These are phyloP conservation scores for Merops nubicus DNA, from an alignment of 2,113 vertebrate genomes.

Conservation along the genomic window DNA sequence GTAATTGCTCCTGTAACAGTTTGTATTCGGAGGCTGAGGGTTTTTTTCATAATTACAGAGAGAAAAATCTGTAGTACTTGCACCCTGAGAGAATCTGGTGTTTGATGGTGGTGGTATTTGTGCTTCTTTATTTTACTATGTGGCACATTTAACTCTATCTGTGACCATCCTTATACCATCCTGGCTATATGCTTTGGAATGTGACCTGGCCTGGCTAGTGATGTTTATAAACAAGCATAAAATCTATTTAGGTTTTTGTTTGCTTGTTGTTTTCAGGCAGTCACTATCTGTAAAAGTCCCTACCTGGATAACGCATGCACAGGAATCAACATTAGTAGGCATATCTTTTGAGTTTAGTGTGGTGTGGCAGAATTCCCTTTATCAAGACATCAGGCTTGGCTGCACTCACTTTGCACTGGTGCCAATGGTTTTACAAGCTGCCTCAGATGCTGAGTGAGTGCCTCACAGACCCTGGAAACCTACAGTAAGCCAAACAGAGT, in stretches of 20 bases:
- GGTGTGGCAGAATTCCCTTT: not conserved
- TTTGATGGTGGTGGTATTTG: not conserved
- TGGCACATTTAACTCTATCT: not conserved
- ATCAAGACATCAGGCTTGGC: not conserved
- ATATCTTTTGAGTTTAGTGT: not conserved
- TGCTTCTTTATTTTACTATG: not conserved
- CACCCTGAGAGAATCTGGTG: not conserved
- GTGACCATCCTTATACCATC: not conserved
- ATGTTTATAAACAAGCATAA: not conserved
- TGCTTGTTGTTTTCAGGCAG: not conserved
- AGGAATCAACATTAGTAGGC: not conserved
- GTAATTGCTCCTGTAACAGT: not conserved
- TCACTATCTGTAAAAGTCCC: not conserved
- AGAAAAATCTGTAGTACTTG: not conserved
- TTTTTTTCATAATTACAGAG: not conserved
- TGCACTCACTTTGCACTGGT: not conserved
- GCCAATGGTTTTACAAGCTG: not conserved
- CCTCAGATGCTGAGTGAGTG: not conserved
- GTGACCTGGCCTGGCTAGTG: not conserved
- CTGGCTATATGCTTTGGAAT: not conserved
- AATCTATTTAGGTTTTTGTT: too few species aligned
- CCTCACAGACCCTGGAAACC: not conserved
- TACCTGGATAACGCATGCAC: not conserved
- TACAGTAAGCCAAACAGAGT: not conserved
- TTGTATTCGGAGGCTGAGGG: not conserved